Evolutionary conservation across 2,888 invertebrate species (phyloP).

Genomic region (Drosophila austrosaltans): DNA sequence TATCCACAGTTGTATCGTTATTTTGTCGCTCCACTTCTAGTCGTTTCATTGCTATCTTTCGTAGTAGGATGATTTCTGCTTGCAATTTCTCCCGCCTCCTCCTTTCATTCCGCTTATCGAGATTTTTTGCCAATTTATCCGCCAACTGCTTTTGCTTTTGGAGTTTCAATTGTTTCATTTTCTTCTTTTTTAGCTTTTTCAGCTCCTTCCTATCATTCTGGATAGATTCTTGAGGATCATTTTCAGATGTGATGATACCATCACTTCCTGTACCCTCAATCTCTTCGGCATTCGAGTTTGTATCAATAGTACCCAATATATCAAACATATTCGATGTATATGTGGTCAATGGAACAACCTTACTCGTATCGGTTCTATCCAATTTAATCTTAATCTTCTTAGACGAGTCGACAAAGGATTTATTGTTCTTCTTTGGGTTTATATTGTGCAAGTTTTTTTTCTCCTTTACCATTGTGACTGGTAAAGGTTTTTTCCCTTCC

Average conservation of each 20-base stretch:
- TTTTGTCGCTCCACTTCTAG: no score
- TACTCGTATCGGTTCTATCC: background rate
- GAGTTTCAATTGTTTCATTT: no score
- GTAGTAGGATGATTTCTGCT: no score
- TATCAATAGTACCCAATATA: background rate
- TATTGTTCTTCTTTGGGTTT: background rate
- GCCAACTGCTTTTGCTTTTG: no score
- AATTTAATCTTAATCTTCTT: background rate
- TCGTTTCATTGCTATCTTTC: no score
- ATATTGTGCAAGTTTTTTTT: background rate
- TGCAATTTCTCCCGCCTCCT: no score
- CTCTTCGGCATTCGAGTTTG: background rate
- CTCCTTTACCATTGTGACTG: background rate
- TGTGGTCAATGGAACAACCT: background rate
- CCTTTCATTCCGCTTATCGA: no score
- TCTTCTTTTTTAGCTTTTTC: background rate
- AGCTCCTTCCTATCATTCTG: background rate
- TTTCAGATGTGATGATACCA: background rate
- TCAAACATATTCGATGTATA: conserved; percentile 10
- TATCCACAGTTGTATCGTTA: no score
- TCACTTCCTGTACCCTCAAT: background rate
- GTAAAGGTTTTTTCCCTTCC: no score
- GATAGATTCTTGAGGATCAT: background rate
- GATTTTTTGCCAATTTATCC: no score
- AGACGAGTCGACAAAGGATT: background rate